These are phyloP conservation scores for Thymelicus lineola DNA, from an alignment of 2,888 invertebrate genomes.

Conservation along the genomic window DNA sequence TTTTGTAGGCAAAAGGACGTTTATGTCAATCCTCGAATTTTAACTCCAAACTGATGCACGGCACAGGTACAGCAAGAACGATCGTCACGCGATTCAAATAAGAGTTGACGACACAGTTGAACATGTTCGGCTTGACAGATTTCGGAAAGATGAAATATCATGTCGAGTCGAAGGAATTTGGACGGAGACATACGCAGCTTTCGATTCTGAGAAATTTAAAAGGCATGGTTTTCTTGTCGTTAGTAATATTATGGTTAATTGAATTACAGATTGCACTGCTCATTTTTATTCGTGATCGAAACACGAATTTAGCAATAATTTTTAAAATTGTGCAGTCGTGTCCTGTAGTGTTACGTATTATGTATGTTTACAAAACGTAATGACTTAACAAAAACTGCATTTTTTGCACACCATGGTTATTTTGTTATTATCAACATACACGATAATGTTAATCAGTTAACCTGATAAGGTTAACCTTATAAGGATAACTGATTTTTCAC, in stretches of 20 bases:
- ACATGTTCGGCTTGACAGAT: slow-evolving; percentile 73
- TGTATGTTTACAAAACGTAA: neutral
- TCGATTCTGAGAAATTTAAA: slow-evolving; percentile 50
- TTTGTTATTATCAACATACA: neutral
- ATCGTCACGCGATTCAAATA: slow-evolving; percentile 30
- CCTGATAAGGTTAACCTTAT: too few species aligned
- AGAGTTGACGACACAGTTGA: slow-evolving; percentile 68
- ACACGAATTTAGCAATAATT: too few species aligned
- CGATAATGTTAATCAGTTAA: neutral
- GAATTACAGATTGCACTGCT: slow-evolving; percentile 25
- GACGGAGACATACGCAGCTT: slow-evolving; percentile 45
- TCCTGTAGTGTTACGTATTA: neutral
- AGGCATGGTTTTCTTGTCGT: slow-evolving; percentile 37
- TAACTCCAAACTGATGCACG: neutral
- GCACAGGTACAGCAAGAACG: slow-evolving; percentile 7
- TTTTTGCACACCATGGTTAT: neutral
- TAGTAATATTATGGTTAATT: slow-evolving; percentile 22
- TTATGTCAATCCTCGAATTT: neutral
- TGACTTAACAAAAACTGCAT: neutral
- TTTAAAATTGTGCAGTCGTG: too few species aligned
- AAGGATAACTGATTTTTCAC: neutral
- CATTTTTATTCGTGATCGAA: neutral
- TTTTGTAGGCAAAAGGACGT: too few species aligned
- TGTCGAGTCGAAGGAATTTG: slow-evolving; percentile 52
- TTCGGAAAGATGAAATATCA: slow-evolving; percentile 73